Base-by-base conservation (phyloP, 1,140 invertebrate genomes). In the Camponotus pennsylvanicus region DNA sequence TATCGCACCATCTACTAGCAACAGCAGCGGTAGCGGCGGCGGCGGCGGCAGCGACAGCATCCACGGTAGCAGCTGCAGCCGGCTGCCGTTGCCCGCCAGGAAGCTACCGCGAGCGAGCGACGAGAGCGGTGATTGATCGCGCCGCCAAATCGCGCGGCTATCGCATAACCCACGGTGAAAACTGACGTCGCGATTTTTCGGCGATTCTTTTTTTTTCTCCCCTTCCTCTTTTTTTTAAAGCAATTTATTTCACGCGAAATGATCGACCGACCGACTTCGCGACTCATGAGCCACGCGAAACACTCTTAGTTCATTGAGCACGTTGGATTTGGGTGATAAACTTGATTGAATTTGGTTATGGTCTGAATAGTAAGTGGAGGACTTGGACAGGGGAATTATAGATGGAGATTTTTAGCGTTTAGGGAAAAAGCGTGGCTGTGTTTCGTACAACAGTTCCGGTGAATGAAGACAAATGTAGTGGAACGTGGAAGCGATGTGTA, bases 31-130 rank as follows among this genome's bases (percentile, higher is more conserved):
- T 76, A 67, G 76, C 86, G 52, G 75, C 61, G 52, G 57, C 69
- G 45, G 85, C 40, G 42, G 52, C 61, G 61, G 45, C 64, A 45
- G 34, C 69, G 34, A 67, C 70, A 59, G 69, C 86, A 73, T 71
- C 84, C 78, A 55, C 89, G 85, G 84, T 86, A 90, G 88, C 86
- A 91, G 90, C 89, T 87, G 91, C 86, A 89, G 86, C 73, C 82
- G 88, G 85, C 89, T 87, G 83, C 83, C 45, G 82, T 70, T 86
- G 76, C 77, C 70, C 49, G 87, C 77, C 87, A 82, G 88, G 83
- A 88, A 89, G 88, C 83, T 73, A 59, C 70, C 77, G 87, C 69
- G 66, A 69, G n/a, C 5, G 61, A 49, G 59, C 59, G 57, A 64
- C 71, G 59, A 59, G 77, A 75, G 7, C 67, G 75, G 88, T 89